phyloP scores from a whole-genome alignment of 2,113 vertebrate genomes.

The Grammomys surdaster region DNA sequence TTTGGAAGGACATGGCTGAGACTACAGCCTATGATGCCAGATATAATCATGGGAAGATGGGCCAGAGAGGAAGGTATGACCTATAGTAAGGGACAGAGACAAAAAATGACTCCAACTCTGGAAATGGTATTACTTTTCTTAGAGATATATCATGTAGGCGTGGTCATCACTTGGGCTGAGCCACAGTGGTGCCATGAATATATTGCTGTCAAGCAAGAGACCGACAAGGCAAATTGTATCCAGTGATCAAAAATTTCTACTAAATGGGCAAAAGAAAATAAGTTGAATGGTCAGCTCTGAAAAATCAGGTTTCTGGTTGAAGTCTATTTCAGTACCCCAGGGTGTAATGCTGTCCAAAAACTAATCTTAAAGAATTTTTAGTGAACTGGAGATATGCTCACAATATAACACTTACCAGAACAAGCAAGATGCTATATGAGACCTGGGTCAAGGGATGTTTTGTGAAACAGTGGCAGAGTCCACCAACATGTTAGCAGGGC shows the following conservation, averaged over 20 bases:
- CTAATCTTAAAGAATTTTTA: conserved; percentile 21
- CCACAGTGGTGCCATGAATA: accelerated
- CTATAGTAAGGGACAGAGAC: not conserved
- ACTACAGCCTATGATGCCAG: not conserved
- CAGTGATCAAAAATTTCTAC: not conserved
- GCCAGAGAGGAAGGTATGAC: not conserved
- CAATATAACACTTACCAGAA: not conserved
- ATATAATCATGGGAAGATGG: not conserved
- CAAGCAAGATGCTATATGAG: not conserved
- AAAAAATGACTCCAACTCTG: not conserved
- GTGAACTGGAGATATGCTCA: not conserved
- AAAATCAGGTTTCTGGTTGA: conserved; percentile 29
- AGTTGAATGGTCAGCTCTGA: not conserved
- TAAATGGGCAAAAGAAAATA: not conserved
- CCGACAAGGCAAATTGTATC: not conserved
- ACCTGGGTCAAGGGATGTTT: not conserved
- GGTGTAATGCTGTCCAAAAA: not conserved
- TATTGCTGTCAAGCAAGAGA: not conserved
- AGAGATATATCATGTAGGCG: not conserved
- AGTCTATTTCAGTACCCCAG: conserved; percentile 21
- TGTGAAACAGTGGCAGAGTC: not conserved
- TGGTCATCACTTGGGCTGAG: not conserved
- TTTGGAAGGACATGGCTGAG: not conserved
- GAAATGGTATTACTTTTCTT: not conserved
- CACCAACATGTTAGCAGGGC: not conserved